Conservation (phyloP, 2,113 vertebrate genomes). For the Acrocephalus kingi region DNA sequence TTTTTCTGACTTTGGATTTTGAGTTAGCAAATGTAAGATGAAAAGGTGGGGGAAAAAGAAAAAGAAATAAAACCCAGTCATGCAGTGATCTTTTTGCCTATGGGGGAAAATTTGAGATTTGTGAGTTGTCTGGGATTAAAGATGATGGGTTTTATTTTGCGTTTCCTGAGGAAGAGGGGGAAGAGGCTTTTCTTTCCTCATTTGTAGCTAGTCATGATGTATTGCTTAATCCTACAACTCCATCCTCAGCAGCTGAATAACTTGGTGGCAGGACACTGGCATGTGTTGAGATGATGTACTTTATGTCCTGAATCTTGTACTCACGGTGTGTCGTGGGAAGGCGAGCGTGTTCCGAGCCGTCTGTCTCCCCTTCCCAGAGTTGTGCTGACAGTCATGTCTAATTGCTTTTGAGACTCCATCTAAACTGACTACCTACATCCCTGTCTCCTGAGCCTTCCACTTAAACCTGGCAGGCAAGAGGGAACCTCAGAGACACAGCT, state of each 20-base stretch:
- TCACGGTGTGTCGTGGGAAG: background rate
- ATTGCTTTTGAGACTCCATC: background rate
- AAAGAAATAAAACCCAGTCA: slow-evolving; percentile 40
- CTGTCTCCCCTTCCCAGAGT: slow-evolving; percentile 22
- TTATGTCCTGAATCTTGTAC: slow-evolving; percentile 48
- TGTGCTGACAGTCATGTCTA: background rate
- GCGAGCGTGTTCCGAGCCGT: background rate
- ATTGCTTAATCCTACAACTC: slow-evolving; percentile 41
- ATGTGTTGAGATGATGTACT: slow-evolving; percentile 17
- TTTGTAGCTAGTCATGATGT: slow-evolving; percentile 28
- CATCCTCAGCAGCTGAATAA: slow-evolving; percentile 25
- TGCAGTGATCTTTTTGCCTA: slow-evolving; percentile 23
- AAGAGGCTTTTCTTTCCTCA: background rate
- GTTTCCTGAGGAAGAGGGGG: background rate
- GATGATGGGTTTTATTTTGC: slow-evolving; percentile 34
- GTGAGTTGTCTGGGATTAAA: slow-evolving; percentile 17
- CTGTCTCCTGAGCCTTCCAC: slow-evolving; percentile 20
- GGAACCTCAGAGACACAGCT: slow-evolving; percentile 13
- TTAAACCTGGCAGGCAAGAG: background rate
- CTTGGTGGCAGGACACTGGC: slow-evolving; percentile 14
- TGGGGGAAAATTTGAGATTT: background rate
- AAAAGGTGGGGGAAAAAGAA: background rate
- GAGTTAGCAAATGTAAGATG: slow-evolving; percentile 51
- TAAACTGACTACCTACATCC: background rate
- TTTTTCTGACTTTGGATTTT: slow-evolving; percentile 75